Percentiles rank a stretch among this genome's conserved stretches.
phyloP scores from a whole-genome alignment of 2,113 vertebrate species.

The Ictidomys tridecemlineatus region DNA sequence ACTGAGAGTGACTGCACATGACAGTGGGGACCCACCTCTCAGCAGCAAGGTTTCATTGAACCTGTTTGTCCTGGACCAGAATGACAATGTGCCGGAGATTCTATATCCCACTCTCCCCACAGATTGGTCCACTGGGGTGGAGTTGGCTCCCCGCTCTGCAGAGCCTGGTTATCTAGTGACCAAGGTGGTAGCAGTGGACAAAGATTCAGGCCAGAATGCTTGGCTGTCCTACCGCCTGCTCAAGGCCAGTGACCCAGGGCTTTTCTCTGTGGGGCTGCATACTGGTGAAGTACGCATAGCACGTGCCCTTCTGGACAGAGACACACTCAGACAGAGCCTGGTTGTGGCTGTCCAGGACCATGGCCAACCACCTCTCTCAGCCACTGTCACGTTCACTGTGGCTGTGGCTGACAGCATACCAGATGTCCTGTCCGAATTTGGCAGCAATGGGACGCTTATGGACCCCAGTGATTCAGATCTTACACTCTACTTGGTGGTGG shows the following conservation, averaged over 20 bases:
- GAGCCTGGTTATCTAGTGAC: constrained; percentile 89
- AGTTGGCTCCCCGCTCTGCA: constrained; percentile 78
- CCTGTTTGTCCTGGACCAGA: constrained; percentile 85
- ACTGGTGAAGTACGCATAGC: constrained; percentile 75
- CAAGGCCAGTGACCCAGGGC: constrained; percentile 77
- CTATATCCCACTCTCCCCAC: constrained; percentile 82
- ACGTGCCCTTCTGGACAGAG: constrained; percentile 70
- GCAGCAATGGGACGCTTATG: constrained; percentile 60
- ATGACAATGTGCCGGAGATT: constrained; percentile 86
- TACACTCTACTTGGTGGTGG: constrained; percentile 80
- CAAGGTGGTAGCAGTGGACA: constrained; percentile 87
- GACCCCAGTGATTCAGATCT: constrained; percentile 15
- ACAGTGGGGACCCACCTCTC: constrained; percentile 84
- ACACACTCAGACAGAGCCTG: constrained; percentile 66
- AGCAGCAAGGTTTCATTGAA: constrained; percentile 82
- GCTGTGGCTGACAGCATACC: constrained; percentile 89
- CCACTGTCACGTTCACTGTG: constrained; percentile 87
- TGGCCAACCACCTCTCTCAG: constrained; percentile 81
- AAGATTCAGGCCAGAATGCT: constrained; percentile 71
- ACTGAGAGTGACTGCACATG: constrained; percentile 81
- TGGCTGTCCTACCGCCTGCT: constrained; percentile 66
- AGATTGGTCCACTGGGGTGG: constrained; percentile 74
- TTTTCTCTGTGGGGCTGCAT: constrained; percentile 72
- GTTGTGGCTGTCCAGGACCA: constrained; percentile 86
- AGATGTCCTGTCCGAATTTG: constrained; percentile 70